Evolutionary conservation across 2,888 invertebrate species (phyloP).

Genomic region (Thecocarcelia acutangulata): DNA sequence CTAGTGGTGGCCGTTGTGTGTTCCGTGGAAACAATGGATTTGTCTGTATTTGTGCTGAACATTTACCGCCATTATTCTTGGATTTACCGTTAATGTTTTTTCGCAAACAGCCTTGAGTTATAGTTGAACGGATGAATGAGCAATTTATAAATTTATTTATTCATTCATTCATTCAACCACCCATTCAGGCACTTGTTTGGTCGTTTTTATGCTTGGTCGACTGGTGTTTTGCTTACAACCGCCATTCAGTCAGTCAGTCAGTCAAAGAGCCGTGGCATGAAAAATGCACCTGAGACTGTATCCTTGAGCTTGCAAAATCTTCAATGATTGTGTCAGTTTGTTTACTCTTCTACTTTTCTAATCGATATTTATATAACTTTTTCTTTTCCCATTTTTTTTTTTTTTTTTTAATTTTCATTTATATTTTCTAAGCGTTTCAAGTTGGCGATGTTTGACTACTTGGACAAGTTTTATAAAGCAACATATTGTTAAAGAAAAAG

Average conservation of each 20-base stretch:
- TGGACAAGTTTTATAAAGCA: conserved; percentile 9
- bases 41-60: not conserved
- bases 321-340: conserved; percentile 54
- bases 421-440: conserved; percentile 14
- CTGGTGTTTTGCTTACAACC: not conserved
- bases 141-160: conserved; percentile 53
- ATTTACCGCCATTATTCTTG: conserved; percentile 1
- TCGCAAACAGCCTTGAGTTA: conserved; percentile 53
- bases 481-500: conserved; percentile 23
- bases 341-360: conserved; percentile 54
- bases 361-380: conserved; percentile 57
- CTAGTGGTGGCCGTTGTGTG: not conserved
- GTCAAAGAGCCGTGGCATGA: conserved; percentile 14
- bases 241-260: not conserved
- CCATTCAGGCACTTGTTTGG: conserved; percentile 2
- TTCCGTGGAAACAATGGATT: conserved; percentile 1
- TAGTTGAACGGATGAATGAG: conserved; percentile 42
- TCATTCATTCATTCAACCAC: conserved; percentile 25
- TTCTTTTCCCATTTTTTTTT: not conserved
- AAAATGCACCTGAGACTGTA: conserved; percentile 63
- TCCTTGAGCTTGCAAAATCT: conserved; percentile 56
- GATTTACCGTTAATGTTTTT: conserved; percentile 21
- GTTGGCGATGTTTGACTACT: conserved; percentile 18
- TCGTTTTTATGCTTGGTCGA: conserved; percentile 15
- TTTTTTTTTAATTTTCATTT: not conserved